Evolutionary conservation across 2,113 vertebrate species (phyloP), one percentile per base, ranked within the genome.

Genomic region (Heteronetta atricapilla): DNA sequence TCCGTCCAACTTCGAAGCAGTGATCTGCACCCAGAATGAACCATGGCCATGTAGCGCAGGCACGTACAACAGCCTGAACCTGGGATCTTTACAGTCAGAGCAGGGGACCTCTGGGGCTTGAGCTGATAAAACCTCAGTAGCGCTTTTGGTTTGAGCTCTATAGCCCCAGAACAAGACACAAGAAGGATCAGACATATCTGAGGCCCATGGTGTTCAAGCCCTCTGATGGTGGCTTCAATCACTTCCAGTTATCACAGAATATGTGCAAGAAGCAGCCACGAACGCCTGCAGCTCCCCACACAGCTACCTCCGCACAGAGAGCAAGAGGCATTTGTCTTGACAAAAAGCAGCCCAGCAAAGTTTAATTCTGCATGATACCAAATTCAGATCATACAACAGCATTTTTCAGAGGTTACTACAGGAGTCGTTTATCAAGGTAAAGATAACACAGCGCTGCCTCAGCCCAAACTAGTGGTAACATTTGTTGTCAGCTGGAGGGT

Each of bases 31-130:
- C 31, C 17, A 22, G 25, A 59, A 75, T 44, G 48, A 81, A 52
- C 1, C 28, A 15, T 22, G 36, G 44, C 42, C 60, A 40, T 0
- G 0, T 8, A 75, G 62, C 33, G 67, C 10, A 52, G 58, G 52
- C 13, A 60, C 23, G 33, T 63, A 50, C 59, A 63, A 16, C 21
- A 84, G 73, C 13, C 17, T 22, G 73, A 83, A 34, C n/a, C 16
- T 22, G 34, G 10, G 18, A 13, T 5, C 2, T 81, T 78, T 18
- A 15, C 3, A 64, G 58, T 25, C 70, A 85, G 38, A 62, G 53
- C 44, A 89, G 69, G 59, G 38, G 38, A 68, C 21, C 9, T 73
- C 53, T 44, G 77, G 0, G 0, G 23, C 62, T 73, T 69, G 16
- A 86, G 63, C 31, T 40, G 42, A 85, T 26, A 64, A 60, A 82